Evolutionary conservation across 2,888 invertebrate genomes (phyloP).

Genomic region (Himalopsyche kuldschensis): DNA sequence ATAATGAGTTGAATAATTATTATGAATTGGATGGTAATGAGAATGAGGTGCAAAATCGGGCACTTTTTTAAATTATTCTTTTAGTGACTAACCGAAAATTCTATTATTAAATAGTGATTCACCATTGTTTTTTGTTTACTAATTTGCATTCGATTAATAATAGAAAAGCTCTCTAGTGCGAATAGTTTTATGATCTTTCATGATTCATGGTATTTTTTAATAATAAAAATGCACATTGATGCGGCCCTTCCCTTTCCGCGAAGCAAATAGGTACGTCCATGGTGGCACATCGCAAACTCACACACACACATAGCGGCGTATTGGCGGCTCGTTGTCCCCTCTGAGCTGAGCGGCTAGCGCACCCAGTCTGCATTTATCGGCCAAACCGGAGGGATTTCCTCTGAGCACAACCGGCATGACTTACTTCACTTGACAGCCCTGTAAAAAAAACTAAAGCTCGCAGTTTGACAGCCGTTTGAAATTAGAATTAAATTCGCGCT

Average conservation of each 20-base stretch:
- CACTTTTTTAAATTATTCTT: no score
- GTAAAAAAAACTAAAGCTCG: not conserved
- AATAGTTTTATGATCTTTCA: not conserved
- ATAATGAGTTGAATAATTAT: no score
- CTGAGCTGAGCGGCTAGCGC: conserved; percentile 9
- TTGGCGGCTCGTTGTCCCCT: conserved; percentile 17
- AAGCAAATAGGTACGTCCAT: not conserved
- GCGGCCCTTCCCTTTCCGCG: not conserved
- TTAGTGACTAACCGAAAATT: no score
- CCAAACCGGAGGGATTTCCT: conserved; percentile 11
- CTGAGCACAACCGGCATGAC: not conserved
- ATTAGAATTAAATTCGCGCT: not conserved
- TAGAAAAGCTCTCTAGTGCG: not conserved
- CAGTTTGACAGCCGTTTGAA: conserved; percentile 1
- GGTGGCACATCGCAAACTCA: not conserved
- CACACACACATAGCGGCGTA: not conserved
- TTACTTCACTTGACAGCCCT: not conserved
- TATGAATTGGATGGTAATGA: no score
- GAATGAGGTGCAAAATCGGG: no score
- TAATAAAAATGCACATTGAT: not conserved
- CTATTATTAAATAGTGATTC: not conserved
- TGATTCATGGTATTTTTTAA: not conserved
- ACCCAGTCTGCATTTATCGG: conserved; percentile 28
- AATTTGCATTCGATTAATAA: not conserved
- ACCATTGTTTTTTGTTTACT: not conserved